Conservation (phyloP, 2,113 vertebrate genomes). For the Rissa tridactyla region DNA sequence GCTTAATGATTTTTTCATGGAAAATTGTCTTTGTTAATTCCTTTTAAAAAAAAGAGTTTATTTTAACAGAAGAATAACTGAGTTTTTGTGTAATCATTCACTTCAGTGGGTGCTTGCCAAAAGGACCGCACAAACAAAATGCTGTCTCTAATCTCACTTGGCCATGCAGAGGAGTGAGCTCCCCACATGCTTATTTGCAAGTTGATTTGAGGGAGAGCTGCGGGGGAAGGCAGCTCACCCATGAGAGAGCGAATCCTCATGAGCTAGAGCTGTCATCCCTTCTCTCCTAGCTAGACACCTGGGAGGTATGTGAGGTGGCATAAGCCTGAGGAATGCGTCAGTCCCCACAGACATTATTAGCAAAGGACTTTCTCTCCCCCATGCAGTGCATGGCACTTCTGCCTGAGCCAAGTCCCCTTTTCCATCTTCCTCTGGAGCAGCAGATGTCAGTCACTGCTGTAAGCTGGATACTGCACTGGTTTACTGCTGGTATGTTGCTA, state of each 20-base stretch:
- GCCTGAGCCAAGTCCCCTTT: not conserved
- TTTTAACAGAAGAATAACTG: conserved; percentile 19
- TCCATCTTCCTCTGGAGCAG: not conserved
- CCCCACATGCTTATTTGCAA: not conserved
- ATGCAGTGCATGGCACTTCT: not conserved
- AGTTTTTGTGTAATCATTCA: not conserved
- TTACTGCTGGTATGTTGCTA: not conserved
- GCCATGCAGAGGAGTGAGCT: not conserved
- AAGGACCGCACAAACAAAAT: not conserved
- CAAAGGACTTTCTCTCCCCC: not conserved
- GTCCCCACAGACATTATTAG: not conserved
- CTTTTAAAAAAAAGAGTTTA: not conserved
- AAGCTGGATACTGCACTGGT: not conserved
- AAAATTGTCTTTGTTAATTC: conserved; percentile 34
- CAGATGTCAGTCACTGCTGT: not conserved
- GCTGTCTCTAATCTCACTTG: conserved; percentile 4
- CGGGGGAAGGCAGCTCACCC: not conserved
- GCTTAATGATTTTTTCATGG: conserved; percentile 3
- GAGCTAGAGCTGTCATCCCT: not conserved
- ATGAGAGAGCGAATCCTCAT: not conserved
- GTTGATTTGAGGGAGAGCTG: not conserved
- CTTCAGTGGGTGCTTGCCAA: not conserved
- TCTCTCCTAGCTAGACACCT: not conserved
- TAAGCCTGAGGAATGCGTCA: not conserved
- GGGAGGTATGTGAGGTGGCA: not conserved